Evolutionary conservation across 2,113 vertebrate species (phyloP).

Genomic region (Neolamprologus kungweensis): DNA sequence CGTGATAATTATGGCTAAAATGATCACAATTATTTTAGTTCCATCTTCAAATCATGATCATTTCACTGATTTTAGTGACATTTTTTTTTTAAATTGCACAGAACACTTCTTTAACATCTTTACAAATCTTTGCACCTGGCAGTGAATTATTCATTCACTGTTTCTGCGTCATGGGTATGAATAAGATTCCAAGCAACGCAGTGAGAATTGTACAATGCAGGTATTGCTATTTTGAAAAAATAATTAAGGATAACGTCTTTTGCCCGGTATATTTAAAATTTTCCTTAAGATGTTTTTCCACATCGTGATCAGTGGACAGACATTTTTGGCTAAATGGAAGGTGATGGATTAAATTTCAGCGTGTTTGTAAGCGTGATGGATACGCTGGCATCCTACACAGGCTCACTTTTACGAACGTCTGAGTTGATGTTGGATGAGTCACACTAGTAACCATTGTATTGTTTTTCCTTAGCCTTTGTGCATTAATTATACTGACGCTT

Average conservation of each 20-base stretch:
- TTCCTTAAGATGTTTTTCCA: background rate
- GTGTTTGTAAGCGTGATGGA: background rate
- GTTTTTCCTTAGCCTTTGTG: background rate
- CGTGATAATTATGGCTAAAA: background rate
- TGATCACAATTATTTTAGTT: background rate
- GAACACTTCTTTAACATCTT: background rate
- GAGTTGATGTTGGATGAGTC: background rate
- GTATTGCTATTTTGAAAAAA: background rate
- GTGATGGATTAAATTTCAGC: background rate
- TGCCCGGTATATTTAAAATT: background rate
- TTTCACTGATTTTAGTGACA: background rate
- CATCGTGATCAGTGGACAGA: background rate
- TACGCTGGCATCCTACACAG: background rate
- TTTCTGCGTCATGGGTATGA: background rate
- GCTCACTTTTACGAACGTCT: background rate
- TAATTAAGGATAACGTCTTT: background rate
- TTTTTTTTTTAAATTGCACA: background rate
- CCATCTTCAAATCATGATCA: background rate
- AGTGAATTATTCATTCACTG: background rate
- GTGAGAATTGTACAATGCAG: background rate
- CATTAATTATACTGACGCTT: background rate
- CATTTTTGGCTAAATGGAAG: background rate
- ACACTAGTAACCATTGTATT: background rate
- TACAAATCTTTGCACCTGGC: background rate
- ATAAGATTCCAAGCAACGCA: background rate